These are phyloP conservation scores for Nasonia vitripennis DNA, from an alignment of 1,140 invertebrate genomes.

Conservation along the genomic window DNA sequence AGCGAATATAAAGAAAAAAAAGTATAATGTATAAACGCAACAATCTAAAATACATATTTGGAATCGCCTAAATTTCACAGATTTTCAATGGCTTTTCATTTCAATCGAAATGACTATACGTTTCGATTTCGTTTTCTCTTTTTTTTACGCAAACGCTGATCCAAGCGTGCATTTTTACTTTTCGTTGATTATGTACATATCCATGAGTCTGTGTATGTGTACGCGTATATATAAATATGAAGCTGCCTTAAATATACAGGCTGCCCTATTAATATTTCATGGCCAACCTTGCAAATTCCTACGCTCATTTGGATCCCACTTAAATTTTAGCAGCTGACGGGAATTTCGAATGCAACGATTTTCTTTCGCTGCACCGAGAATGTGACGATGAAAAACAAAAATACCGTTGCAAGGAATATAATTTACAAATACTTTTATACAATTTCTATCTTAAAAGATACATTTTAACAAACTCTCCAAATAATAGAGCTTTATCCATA, in stretches of 20 bases:
- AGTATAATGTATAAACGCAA: not conserved
- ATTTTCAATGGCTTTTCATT: not conserved
- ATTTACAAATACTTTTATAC: conserved; percentile 50
- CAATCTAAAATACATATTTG: conserved; percentile 3
- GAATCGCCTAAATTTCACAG: not conserved
- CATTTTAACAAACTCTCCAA: conserved; percentile 33
- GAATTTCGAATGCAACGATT: not conserved
- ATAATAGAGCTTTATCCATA: conserved; percentile 10
- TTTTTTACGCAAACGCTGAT: not conserved
- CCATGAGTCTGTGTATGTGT: not conserved
- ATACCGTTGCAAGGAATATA: conserved; percentile 15
- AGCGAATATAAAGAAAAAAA: not conserved
- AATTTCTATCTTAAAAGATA: conserved; percentile 27
- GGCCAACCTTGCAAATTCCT: not conserved
- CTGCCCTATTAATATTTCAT: conserved; percentile 13
- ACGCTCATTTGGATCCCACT: not conserved
- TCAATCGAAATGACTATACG: not conserved
- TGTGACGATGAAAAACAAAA: not conserved
- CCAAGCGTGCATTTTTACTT: conserved; percentile 13
- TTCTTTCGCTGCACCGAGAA: not conserved
- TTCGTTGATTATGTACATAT: conserved; percentile 29
- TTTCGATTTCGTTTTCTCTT: not conserved
- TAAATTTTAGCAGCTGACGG: not conserved
- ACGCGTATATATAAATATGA: not conserved
- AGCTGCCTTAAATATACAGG: conserved; percentile 10